Evolutionary conservation across 2,888 invertebrate genomes (phyloP), one percentile per base, ranked within the genome.

Genomic region (Brachycybe producta): DNA sequence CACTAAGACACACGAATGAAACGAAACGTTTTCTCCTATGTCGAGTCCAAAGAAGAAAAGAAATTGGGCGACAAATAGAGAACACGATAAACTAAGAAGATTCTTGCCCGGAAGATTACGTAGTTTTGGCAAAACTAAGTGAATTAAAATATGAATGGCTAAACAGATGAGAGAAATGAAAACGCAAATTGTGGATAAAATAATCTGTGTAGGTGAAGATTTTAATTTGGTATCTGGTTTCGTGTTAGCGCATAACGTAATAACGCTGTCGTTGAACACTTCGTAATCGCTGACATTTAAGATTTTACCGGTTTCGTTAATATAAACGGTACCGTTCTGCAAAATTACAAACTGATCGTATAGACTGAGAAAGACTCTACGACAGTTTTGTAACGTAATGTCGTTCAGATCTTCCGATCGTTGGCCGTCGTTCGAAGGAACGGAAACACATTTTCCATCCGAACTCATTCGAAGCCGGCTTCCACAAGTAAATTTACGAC

Each of bases 101-200:
- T 66, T 69, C 53, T 64, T 67, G 2, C 68, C 70, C 0, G 68
- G 68, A 3, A 66, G 58, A 57, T 68, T 70, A 38, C 65, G 58
- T 49, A 64, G 53, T 49, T 40, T 7, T 2, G 39, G 27, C 1
- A 41, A 23, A 8, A 30, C 3, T 11, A 32, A 17, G 62, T 64
- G 2, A 60, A 60, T 11, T 57, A 54, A 17, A 15, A 70, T 62
- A 51, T 67, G 66, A 11, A 66, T 49, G 1, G 60, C 51, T 3
- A 68, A 57, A 27, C 64, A 64, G 5, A 64, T 38, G 3, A 67
- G 52, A 0, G 69, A 69, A 11, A 68, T 43, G 1, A 61, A 54
- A 27, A 67, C 49, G 7, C 64, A 63, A 11, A 65, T 54, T 3
- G 61, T 52, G 7, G 68, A 64, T 11, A 70, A 24, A 49, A 58